Percentiles rank a stretch among this genome's conserved stretches.
Conservation (phyloP, 2,888 invertebrate genomes). For the Volucella bombylans region DNA sequence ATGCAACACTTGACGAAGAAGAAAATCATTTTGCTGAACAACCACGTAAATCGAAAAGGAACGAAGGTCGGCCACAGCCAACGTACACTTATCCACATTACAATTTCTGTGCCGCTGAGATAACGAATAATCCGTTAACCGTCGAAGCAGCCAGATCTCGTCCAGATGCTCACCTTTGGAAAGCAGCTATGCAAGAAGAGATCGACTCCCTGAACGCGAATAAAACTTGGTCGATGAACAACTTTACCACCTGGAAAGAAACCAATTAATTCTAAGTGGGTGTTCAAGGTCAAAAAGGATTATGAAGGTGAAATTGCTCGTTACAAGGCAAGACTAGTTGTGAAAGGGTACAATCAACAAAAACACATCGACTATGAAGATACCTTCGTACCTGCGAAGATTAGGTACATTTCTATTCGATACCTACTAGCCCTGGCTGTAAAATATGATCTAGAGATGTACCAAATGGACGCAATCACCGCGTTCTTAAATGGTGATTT, state of each 20-base stretch:
- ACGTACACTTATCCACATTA: too few species aligned
- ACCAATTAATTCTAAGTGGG: background rate
- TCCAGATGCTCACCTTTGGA: too few species aligned
- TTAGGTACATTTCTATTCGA: conserved; percentile 2
- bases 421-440: background rate
- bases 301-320: background rate
- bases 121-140: too few species aligned
- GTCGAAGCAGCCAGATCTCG: too few species aligned
- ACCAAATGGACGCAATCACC: conserved; percentile 8
- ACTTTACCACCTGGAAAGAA: conserved; percentile 1
- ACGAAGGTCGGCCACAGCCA: too few species aligned
- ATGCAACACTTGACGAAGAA: too few species aligned
- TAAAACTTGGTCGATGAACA: conserved; percentile 7
- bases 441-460: conserved; percentile 5
- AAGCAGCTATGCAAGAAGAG: too few species aligned
- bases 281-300: background rate
- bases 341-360: conserved; percentile 14
- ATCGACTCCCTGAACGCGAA: conserved; percentile 7
- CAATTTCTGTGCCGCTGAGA: too few species aligned
- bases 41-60: too few species aligned
- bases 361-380: background rate
- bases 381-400: too few species aligned
- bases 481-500: conserved; percentile 8
- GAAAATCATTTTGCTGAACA: too few species aligned
- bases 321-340: conserved; percentile 19